Conservation (phyloP, 92 coral and sea anemone genomes). For the Porites lobata region DNA sequence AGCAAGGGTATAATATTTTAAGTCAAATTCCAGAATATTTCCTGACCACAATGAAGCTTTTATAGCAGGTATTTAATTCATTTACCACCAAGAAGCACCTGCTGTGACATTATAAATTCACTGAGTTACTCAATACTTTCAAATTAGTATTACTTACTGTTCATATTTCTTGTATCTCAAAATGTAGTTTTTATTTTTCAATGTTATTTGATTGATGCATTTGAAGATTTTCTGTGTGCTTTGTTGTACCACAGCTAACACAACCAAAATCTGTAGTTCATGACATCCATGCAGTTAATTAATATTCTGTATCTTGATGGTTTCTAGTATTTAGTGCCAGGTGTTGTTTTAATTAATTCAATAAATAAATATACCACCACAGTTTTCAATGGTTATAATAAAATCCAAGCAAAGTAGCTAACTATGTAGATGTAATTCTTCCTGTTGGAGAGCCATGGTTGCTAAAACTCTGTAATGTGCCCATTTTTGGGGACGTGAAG, state of each 20-base stretch:
- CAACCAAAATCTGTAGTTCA: too few relatives aligned
- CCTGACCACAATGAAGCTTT: conserved; percentile 4
- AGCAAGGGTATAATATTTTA: too few relatives aligned
- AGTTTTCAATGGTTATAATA: neutral
- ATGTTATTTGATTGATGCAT: too few relatives aligned
- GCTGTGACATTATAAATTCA: neutral
- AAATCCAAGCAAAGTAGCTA: neutral
- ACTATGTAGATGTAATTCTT: neutral
- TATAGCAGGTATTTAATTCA: conserved; percentile 29
- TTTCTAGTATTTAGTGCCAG: conserved; percentile 5
- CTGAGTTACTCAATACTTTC: too few relatives aligned
- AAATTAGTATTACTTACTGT: too few relatives aligned
- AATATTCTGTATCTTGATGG: neutral
- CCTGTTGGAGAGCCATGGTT: neutral
- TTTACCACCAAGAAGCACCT: conserved; percentile 12
- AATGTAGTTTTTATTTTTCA: neutral
- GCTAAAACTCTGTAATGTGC: neutral
- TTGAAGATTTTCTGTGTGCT: too few relatives aligned
- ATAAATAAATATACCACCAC: neutral
- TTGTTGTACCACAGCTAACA: too few relatives aligned
- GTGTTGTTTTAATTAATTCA: neutral
- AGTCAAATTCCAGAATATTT: neutral
- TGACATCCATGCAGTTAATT: neutral
- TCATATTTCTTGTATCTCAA: too few relatives aligned
- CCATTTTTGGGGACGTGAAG: neutral